These are phyloP conservation scores for Rhadinocentrus ornatus DNA, from an alignment of 2,797 vertebrate genomes.

Conservation along the genomic window DNA sequence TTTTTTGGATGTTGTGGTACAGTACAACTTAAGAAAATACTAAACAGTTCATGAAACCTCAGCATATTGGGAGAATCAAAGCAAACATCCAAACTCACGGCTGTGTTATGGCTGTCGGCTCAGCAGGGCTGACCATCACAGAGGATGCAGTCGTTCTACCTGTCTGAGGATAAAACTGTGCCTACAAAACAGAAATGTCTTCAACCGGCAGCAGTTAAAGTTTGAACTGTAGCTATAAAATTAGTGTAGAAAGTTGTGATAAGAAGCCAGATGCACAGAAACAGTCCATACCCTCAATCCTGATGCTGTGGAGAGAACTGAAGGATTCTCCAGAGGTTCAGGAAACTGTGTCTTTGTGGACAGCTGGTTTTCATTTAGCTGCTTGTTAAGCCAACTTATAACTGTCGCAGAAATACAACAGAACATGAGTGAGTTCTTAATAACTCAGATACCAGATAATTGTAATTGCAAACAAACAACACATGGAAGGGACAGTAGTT, in stretches of 20 bases:
- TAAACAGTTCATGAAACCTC: neutral
- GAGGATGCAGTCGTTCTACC: slow-evolving; percentile 65
- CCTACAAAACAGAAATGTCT: slow-evolving; percentile 62
- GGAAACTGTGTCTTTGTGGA: slow-evolving; percentile 74
- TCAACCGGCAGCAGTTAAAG: neutral
- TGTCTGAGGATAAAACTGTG: slow-evolving; percentile 84
- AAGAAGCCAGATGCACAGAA: neutral
- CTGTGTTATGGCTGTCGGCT: slow-evolving; percentile 79
- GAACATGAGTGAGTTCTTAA: neutral
- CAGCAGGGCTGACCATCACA: slow-evolving; percentile 52
- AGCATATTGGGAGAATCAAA: neutral
- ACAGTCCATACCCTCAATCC: slow-evolving; percentile 66
- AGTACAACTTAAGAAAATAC: neutral
- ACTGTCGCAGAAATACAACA: slow-evolving; percentile 75
- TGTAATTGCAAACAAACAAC: neutral
- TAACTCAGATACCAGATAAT: neutral
- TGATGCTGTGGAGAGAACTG: slow-evolving; percentile 37
- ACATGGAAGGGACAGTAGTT: too few species aligned
- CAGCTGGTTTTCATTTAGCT: slow-evolving; percentile 92
- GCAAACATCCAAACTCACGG: slow-evolving; percentile 75
- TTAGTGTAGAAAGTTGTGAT: neutral
- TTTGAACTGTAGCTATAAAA: neutral
- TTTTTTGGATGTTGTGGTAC: too few species aligned
- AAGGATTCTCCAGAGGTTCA: slow-evolving; percentile 72
- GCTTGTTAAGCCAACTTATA: slow-evolving; percentile 95